phyloP scores from a whole-genome alignment of 2,888 invertebrate species.

The Dicyrtoma fusca region DNA sequence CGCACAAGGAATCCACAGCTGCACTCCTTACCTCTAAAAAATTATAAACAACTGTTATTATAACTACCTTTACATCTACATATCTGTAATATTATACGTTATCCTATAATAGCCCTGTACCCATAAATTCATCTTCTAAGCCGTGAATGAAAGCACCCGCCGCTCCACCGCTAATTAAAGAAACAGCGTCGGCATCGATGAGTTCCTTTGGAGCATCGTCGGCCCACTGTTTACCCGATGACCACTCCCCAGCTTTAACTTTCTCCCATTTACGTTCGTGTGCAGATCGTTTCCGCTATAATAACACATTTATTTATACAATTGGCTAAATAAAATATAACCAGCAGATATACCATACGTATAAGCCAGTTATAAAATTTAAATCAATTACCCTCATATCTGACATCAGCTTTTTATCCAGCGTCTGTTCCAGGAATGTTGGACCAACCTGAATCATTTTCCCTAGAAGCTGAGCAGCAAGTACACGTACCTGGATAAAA shows the following conservation, averaged over 20 bases:
- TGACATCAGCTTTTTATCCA: constrained; percentile 97
- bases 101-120: constrained; percentile 59
- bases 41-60: too few species aligned
- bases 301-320: constrained; percentile 44
- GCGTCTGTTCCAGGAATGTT: constrained; percentile 88
- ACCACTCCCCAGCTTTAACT: constrained; percentile 86
- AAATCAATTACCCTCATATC: constrained; percentile 75
- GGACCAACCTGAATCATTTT: constrained; percentile 81
- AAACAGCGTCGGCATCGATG: constrained; percentile 74
- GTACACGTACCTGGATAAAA: constrained; percentile 67
- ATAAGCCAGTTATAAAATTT: constrained; percentile 9
- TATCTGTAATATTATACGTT: too few species aligned
- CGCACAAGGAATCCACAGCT: constrained; percentile 89
- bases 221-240: constrained; percentile 85
- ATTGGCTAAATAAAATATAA: neutral
- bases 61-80: too few species aligned
- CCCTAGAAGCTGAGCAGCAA: constrained; percentile 84
- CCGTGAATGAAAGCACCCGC: constrained; percentile 99
- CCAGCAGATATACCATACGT: too few species aligned
- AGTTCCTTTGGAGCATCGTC: constrained; percentile 79
- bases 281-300: constrained; percentile 76
- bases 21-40: constrained; percentile 86
- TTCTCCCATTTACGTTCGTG: constrained; percentile 84
- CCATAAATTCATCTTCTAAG: constrained; percentile 94
- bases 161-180: constrained; percentile 87